phyloP scores from a whole-genome alignment of 2,888 invertebrate species.

The Conops quadrifasciatus region DNA sequence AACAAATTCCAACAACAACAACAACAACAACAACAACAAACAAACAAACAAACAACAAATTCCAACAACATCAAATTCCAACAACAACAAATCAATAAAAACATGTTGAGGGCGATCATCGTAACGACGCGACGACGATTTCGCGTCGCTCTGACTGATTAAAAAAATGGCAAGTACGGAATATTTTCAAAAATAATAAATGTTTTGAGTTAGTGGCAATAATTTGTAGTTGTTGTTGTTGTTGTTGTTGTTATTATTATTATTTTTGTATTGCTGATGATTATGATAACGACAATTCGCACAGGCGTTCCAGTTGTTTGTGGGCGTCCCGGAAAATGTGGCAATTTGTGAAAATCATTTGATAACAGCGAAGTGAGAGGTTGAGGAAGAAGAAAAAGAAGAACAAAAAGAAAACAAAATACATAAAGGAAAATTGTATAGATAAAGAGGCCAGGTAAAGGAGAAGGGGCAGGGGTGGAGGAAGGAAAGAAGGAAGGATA shows the following conservation, averaged over 20 bases:
- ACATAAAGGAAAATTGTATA: too few relatives aligned
- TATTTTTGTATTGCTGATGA: background rate
- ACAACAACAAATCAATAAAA: background rate
- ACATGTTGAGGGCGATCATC: too few relatives aligned
- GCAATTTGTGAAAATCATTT: conserved; percentile 34
- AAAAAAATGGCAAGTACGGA: too few relatives aligned
- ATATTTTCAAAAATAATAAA: background rate
- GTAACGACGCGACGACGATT: too few relatives aligned
- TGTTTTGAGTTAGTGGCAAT: background rate
- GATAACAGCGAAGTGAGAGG: background rate
- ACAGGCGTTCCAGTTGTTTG: background rate
- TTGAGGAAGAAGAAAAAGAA: too few relatives aligned
- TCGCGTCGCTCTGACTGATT: too few relatives aligned
- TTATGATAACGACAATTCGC: background rate
- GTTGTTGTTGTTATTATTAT: background rate
- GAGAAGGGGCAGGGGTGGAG: background rate
- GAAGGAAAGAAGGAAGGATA: background rate
- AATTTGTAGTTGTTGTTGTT: background rate
- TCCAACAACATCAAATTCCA: background rate
- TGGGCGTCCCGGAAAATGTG: conserved; percentile 42
- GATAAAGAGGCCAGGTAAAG: too few relatives aligned
- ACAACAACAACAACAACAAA: conserved; percentile 2
- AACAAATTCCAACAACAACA: background rate
- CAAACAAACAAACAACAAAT: too few relatives aligned
- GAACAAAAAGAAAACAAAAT: too few relatives aligned